Evolutionary conservation across 2,888 invertebrate species (phyloP).

Genomic region (Dyspetes luteomarginatus): DNA sequence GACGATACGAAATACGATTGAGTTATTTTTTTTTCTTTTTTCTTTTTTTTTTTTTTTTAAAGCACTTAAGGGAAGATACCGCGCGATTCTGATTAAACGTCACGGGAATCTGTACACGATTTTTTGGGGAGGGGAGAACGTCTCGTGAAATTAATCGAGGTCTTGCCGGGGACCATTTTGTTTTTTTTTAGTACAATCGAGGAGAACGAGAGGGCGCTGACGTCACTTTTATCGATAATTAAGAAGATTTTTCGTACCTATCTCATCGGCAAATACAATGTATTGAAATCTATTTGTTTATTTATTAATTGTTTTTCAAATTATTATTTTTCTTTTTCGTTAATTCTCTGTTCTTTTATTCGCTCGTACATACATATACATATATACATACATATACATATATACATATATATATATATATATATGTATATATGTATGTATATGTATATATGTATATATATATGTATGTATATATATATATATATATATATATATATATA

Average conservation of each 20-base stretch:
- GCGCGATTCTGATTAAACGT: conserved; percentile 76
- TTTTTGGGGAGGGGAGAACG: not conserved
- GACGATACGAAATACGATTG: conserved; percentile 74
- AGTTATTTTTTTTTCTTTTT: conserved; percentile 67
- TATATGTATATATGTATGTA: conserved; percentile 72
- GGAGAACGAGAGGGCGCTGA: conserved; percentile 19
- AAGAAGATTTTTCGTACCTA: conserved; percentile 66
- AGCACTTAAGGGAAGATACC: conserved; percentile 82
- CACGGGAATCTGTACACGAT: conserved; percentile 65
- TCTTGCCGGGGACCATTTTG: not conserved
- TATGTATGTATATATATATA: too few species aligned
- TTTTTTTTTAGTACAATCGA: conserved; percentile 20
- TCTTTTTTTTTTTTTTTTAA: conserved; percentile 70
- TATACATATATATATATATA: conserved; percentile 73
- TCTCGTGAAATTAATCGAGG: not conserved
- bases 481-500: conserved; percentile 73
- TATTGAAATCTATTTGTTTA: conserved; percentile 74
- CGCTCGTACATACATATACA: conserved; percentile 68
- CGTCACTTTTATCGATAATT: conserved; percentile 47
- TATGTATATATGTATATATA: conserved; percentile 70
- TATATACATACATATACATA: too few species aligned
- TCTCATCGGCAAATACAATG: conserved; percentile 73
- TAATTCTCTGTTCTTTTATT: conserved; percentile 28
- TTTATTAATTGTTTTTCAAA: conserved; percentile 50
- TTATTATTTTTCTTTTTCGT: conserved; percentile 23